Evolutionary conservation across 2,888 invertebrate genomes (phyloP).

Genomic region (Bedellia somnulentella): DNA sequence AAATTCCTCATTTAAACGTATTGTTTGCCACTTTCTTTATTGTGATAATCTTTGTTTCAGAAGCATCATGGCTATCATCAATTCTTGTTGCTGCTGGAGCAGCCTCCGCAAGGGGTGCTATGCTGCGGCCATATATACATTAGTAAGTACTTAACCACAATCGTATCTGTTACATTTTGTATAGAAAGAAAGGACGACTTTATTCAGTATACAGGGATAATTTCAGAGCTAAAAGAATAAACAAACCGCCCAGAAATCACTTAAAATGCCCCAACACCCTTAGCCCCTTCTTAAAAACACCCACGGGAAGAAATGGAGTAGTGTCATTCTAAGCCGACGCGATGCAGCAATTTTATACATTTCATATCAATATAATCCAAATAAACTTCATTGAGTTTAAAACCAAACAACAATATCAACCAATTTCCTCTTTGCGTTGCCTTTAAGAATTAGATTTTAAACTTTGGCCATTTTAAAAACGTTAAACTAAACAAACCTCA

Average conservation of each 20-base stretch:
- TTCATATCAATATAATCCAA: background rate
- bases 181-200: background rate
- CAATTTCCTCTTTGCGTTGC: too few relatives aligned
- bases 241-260: background rate
- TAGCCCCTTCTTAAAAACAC: too few relatives aligned
- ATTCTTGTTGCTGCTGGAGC: slow-evolving; percentile 77
- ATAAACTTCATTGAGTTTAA: background rate
- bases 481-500: too few relatives aligned
- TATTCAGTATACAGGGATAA: background rate
- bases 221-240: background rate
- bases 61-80: slow-evolving; percentile 68
- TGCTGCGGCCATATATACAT: slow-evolving; percentile 70
- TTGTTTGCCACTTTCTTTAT: too few relatives aligned
- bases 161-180: background rate
- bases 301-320: too few relatives aligned
- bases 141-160: slow-evolving; percentile 53
- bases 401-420: background rate
- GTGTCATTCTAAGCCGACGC: too few relatives aligned
- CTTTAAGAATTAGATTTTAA: too few relatives aligned
- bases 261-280: too few relatives aligned
- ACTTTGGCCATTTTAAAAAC: too few relatives aligned
- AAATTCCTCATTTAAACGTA: too few relatives aligned
- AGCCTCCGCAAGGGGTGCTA: slow-evolving; percentile 74
- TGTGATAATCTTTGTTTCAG: too few relatives aligned
- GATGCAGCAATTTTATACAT: background rate